Percentiles rank a stretch among this genome's conserved stretches.
Conservation (phyloP, 2,888 invertebrate species). For the Stenodera caucasica region DNA sequence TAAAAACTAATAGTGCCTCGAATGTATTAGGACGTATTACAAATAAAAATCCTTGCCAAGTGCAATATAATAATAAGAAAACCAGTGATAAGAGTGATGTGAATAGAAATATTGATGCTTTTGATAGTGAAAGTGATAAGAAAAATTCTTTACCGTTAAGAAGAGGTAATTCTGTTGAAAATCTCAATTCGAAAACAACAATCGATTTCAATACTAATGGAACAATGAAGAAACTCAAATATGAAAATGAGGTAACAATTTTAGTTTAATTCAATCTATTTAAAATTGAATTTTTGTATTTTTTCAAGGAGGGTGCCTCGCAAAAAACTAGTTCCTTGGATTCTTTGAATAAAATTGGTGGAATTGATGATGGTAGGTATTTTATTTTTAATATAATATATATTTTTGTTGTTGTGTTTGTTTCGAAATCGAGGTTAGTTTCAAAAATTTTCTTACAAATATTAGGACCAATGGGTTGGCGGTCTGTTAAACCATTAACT, state of each 20-base stretch:
- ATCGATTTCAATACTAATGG: constrained; percentile 46
- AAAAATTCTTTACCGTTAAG: constrained; percentile 37
- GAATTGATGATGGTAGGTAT: constrained; percentile 50
- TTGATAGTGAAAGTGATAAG: not conserved
- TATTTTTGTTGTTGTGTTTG: constrained; percentile 3
- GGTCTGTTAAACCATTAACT: constrained; percentile 61
- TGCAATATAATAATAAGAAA: constrained; percentile 41
- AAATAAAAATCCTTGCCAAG: constrained; percentile 36
- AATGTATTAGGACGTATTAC: constrained; percentile 48
- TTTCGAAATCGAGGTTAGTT: not conserved
- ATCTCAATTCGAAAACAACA: constrained; percentile 43
- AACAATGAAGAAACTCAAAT: constrained; percentile 51
- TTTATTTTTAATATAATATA: constrained; percentile 15
- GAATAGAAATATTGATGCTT: constrained; percentile 16
- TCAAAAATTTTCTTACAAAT: constrained; percentile 23
- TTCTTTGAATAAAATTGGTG: constrained; percentile 49
- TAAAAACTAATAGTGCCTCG: constrained; percentile 54
- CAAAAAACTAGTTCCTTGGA: constrained; percentile 51
- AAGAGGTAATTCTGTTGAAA: constrained; percentile 51
- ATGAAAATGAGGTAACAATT: constrained; percentile 52
- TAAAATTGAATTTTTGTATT: constrained; percentile 2
- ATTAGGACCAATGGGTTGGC: constrained; percentile 55
- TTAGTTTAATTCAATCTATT: not conserved
- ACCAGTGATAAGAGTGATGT: constrained; percentile 17
- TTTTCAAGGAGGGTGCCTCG: constrained; percentile 41